Base-by-base conservation (phyloP, 2,888 invertebrate species). In the Clunio marinus region DNA sequence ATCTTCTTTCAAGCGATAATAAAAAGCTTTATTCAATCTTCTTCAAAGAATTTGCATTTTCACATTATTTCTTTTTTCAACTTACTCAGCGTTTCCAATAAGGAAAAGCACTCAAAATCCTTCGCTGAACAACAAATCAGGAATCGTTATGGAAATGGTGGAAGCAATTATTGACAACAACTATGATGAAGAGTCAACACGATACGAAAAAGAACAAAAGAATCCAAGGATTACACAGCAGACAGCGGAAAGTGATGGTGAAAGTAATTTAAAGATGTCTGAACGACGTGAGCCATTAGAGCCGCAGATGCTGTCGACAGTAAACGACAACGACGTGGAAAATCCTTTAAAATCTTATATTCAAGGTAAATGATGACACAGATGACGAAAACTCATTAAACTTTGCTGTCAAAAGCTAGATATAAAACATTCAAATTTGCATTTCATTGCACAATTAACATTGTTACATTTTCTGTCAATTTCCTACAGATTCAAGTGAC, bases 141-240 rank as follows among this genome's bases (percentile, higher is more conserved):
- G 7, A 24, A 32, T 62, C 3, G 46, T 63, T 10, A 63, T 63
- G 63, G 63, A 63, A 46, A 63, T 63, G 46, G 46, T 63, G 25
- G 63, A 63, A 27, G 63, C 63, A 63, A 28, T 63, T 25, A 37
- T 37, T 25, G 37, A 63, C 37, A 63, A 63, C 28, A 63, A 63
- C 28, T 37, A 37, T 41, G 60, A 60, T 41, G 41, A 37, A 60
- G 7, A 51, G 7, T 51, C 51, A 17, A n/a, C 22, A 51, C 22
- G 17, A 51, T 51, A 32, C 10, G 5, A 32, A 10, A 4, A 32
- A 10, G 5, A 32, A 32, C 32, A 32, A 7, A 4, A 32, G 32
- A 4, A 32, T 32, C 17, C 17, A 51, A 41, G 15, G 4, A n/a
- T 41, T 15, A 20, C 17, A 51, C 51, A 20, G 8, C n/a, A 17